Evolutionary conservation across 2,113 vertebrate species (phyloP).

Genomic region (Bagarius yarrelli): DNA sequence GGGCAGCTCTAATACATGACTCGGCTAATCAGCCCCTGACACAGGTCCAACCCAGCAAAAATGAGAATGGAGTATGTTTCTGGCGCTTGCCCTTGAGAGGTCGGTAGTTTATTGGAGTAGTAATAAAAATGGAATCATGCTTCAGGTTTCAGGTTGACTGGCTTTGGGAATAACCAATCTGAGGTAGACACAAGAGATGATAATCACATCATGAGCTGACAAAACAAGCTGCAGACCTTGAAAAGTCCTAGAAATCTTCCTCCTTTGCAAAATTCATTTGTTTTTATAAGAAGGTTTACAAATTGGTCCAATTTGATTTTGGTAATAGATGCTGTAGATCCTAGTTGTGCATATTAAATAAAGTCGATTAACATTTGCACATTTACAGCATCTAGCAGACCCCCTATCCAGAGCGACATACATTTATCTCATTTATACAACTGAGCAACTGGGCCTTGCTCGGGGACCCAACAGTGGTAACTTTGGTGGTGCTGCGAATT

Average conservation of each 20-base stretch:
- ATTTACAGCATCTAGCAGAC: no score
- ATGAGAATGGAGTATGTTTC: constrained; percentile 50
- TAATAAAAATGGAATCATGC: constrained; percentile 28
- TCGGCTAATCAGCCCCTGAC: constrained; percentile 56
- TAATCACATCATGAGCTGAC: neutral
- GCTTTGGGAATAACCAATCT: constrained; percentile 19
- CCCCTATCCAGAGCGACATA: no score
- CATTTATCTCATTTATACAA: no score
- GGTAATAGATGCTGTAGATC: neutral
- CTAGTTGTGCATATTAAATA: neutral
- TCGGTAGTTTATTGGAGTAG: constrained; percentile 11
- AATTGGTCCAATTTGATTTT: neutral
- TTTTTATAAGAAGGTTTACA: neutral
- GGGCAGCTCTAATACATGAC: constrained; percentile 58
- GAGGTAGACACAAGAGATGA: neutral
- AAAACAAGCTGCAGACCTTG: neutral
- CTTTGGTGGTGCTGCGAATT: no score
- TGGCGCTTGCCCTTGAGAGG: constrained; percentile 26
- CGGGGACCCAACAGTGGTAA: no score
- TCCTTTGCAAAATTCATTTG: neutral
- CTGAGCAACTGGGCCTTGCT: no score
- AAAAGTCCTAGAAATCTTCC: neutral
- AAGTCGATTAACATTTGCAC: neutral
- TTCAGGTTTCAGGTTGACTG: constrained; percentile 20
- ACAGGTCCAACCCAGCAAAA: constrained; percentile 50